phyloP scores from a whole-genome alignment of 2,113 vertebrate genomes.

The Strix aluco region DNA sequence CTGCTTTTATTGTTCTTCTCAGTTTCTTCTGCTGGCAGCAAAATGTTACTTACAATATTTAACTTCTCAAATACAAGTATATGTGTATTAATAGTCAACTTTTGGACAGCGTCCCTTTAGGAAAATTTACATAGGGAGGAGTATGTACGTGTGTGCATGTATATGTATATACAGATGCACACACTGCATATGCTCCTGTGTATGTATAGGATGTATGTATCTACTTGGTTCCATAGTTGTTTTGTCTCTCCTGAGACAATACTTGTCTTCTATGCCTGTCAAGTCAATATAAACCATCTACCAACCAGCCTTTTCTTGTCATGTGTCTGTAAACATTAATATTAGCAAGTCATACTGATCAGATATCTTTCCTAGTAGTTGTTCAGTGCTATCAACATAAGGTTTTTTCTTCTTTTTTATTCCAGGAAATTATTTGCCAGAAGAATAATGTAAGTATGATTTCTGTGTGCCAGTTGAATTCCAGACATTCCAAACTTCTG shows the following conservation, averaged over 20 bases:
- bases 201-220: background rate
- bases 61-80: background rate
- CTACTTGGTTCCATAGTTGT: background rate
- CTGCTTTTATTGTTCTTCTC: background rate
- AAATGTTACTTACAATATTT: background rate
- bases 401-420: conserved; percentile 8
- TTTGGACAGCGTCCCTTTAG: background rate
- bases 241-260: background rate
- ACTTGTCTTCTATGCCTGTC: too few relatives aligned
- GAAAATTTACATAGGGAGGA: background rate
- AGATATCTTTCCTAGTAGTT: background rate
- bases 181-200: background rate
- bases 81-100: background rate
- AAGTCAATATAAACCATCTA: background rate
- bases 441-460: conserved; percentile 96
- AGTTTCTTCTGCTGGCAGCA: background rate
- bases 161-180: background rate
- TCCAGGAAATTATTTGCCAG: conserved; percentile 96
- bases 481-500: background rate
- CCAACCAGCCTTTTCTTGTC: background rate
- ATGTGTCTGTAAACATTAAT: background rate
- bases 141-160: background rate
- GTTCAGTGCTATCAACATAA: background rate
- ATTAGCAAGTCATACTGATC: background rate
- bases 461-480: background rate